Percentiles rank a stretch among this genome's conserved stretches.
Evolutionary conservation across 2,797 vertebrate genomes (phyloP).

Genomic region (Channallabes apus): DNA sequence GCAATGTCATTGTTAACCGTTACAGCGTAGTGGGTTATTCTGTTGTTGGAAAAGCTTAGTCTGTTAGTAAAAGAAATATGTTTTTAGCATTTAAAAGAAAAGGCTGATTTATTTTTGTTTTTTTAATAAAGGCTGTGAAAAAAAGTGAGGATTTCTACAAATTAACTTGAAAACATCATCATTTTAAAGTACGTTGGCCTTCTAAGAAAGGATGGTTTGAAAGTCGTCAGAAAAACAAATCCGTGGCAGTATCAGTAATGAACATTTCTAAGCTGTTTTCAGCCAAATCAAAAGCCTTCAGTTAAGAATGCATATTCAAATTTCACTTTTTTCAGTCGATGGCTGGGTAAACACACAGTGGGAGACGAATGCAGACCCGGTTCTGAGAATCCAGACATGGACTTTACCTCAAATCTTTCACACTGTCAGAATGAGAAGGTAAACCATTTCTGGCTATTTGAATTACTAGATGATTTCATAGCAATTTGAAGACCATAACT

Average conservation of each 20-base stretch:
- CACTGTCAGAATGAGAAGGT: constrained; percentile 63
- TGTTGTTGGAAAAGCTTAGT: background rate
- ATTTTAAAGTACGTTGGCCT: background rate
- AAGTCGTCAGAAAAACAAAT: background rate
- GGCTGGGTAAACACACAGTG: constrained; percentile 65
- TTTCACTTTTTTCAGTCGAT: constrained; percentile 62
- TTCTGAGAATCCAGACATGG: constrained; percentile 57
- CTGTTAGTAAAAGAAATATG: background rate
- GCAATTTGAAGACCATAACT: background rate
- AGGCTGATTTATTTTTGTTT: too few relatives aligned
- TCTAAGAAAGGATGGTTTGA: background rate
- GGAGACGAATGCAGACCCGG: constrained; percentile 54
- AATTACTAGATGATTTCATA: constrained; percentile 54
- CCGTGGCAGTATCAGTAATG: constrained; percentile 3
- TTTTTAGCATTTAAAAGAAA: background rate
- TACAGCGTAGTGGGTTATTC: constrained; percentile 15
- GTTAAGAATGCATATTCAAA: constrained; percentile 17
- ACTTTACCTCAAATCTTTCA: constrained; percentile 54
- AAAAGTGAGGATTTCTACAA: background rate
- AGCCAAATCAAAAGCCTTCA: constrained; percentile 13
- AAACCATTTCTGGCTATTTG: constrained; percentile 33
- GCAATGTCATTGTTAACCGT: constrained; percentile 33
- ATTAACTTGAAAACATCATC: background rate
- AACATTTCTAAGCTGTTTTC: constrained; percentile 31
- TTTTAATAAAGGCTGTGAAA: background rate